These are phyloP conservation scores for Hesperia comma DNA, from an alignment of 2,888 invertebrate genomes.

Conservation along the genomic window DNA sequence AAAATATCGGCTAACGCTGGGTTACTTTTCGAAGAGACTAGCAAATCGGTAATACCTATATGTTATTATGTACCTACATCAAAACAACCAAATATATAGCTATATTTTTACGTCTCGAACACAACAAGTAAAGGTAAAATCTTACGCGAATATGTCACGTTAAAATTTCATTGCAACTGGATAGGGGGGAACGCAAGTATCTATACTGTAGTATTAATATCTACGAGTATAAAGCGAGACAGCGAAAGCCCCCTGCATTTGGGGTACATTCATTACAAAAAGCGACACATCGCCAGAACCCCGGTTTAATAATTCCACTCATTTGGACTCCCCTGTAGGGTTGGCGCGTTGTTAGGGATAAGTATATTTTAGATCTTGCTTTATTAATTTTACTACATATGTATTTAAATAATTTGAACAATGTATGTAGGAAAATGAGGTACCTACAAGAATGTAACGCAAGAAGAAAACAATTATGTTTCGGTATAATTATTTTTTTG, in stretches of 20 bases:
- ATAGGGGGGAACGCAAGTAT: slow-evolving; percentile 45
- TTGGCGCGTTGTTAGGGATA: neutral
- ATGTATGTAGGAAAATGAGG: neutral
- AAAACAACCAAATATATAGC: neutral
- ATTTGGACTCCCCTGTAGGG: slow-evolving; percentile 71
- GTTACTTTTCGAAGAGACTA: no score
- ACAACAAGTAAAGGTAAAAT: slow-evolving; percentile 6
- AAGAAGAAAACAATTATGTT: no score
- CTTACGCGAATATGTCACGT: slow-evolving; percentile 35
- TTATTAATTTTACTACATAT: neutral
- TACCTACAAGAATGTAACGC: no score
- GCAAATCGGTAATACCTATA: neutral
- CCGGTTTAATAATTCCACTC: slow-evolving; percentile 82
- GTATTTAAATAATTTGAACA: neutral
- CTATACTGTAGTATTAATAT: slow-evolving; percentile 12
- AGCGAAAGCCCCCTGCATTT: slow-evolving; percentile 51
- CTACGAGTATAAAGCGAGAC: slow-evolving; percentile 46
- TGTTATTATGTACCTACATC: neutral
- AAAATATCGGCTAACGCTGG: no score
- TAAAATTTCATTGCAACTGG: slow-evolving; percentile 49
- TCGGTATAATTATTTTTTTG: no score
- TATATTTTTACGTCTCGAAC: neutral
- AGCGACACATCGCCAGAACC: slow-evolving; percentile 77
- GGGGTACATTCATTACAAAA: slow-evolving; percentile 79
- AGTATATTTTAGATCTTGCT: slow-evolving; percentile 1